Conservation (phyloP, 2,113 vertebrate genomes). For the Rhineura floridana region DNA sequence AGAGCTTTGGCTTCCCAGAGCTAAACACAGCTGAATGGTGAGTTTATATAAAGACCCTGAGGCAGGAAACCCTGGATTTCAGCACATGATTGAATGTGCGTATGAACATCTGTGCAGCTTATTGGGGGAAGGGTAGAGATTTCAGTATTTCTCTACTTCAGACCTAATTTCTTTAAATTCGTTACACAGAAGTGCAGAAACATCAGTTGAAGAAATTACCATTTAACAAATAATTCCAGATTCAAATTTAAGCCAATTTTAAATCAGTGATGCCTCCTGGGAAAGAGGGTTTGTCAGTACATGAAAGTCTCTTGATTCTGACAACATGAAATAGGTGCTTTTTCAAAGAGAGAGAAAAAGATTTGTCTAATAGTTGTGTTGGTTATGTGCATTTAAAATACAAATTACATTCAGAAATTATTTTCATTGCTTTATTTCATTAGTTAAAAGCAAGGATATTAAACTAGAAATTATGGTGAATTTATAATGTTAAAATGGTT, state of each 20-base stretch:
- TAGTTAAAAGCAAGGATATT: not conserved
- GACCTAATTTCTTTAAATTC: not conserved
- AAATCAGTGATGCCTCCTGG: not conserved
- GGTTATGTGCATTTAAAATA: not conserved
- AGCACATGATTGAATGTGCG: not conserved
- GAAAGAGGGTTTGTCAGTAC: not conserved
- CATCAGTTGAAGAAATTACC: not conserved
- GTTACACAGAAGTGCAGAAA: not conserved
- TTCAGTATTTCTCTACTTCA: too few relatives aligned
- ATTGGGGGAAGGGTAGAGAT: not conserved
- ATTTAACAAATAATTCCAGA: not conserved
- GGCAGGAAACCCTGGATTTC: conserved; percentile 1
- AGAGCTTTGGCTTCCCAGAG: conserved; percentile 22
- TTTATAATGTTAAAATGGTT: not conserved
- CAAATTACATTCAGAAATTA: not conserved
- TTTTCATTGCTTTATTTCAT: not conserved
- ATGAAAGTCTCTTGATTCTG: not conserved
- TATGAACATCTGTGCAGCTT: not conserved
- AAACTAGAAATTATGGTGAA: not conserved
- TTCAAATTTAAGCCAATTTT: not conserved
- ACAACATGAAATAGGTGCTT: not conserved
- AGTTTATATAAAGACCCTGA: conserved; percentile 3
- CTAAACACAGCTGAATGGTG: not conserved
- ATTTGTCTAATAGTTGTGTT: not conserved
- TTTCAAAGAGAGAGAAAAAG: not conserved